phyloP scores from a whole-genome alignment of 2,113 vertebrate genomes.

The Leucosticte australis region DNA sequence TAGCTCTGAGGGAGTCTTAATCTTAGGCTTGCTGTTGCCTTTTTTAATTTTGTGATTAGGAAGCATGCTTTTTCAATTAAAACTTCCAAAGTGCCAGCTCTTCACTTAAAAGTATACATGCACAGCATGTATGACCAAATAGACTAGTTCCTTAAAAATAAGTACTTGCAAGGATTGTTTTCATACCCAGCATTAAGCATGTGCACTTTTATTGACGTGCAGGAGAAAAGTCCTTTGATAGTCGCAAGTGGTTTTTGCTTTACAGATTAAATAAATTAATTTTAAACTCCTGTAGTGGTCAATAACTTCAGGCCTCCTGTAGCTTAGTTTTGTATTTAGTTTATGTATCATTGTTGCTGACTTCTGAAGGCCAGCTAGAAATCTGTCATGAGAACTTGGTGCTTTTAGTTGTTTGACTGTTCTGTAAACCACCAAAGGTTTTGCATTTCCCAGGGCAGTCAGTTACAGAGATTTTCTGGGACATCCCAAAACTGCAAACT shows the following conservation, averaged over 20 bases:
- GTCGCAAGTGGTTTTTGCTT: neutral
- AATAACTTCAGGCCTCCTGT: neutral
- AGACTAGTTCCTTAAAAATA: neutral
- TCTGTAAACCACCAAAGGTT: constrained; percentile 22
- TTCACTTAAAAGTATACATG: constrained; percentile 20
- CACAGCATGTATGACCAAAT: neutral
- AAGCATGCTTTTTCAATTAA: neutral
- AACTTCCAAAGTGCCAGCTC: neutral
- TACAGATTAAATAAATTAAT: neutral
- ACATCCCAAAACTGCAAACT: neutral
- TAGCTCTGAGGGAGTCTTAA: constrained; percentile 7
- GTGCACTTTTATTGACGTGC: neutral
- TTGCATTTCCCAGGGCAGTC: neutral
- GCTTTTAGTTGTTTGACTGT: constrained; percentile 3
- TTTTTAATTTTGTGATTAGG: constrained; percentile 13
- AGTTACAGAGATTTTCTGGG: neutral
- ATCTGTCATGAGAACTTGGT: neutral
- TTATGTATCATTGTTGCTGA: neutral
- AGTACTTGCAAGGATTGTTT: neutral
- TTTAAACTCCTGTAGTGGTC: neutral
- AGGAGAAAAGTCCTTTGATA: neutral
- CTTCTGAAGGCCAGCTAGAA: neutral
- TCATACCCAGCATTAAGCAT: neutral
- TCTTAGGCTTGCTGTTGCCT: neutral
- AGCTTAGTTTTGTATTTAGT: constrained; percentile 10